Evolutionary conservation across 2,888 invertebrate species (phyloP), one percentile per base, ranked within the genome.

Genomic region (Meta bourneti): DNA sequence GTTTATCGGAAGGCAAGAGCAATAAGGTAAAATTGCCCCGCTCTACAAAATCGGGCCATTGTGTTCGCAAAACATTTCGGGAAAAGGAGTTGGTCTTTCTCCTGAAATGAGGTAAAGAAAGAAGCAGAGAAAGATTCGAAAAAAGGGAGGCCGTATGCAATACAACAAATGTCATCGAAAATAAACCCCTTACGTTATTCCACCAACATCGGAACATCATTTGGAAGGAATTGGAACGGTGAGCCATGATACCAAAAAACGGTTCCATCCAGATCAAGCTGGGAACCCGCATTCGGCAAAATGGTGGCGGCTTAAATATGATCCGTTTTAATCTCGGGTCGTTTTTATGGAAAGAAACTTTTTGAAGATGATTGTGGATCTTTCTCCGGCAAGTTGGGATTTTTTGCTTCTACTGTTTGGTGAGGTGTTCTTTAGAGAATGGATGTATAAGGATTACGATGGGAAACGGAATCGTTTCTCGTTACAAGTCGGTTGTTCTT

Each of bases 301-400:
- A 82, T 82, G 89, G 89, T 77, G 82, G 13, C 82, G 89, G 89
- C 82, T 89, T 89, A 89, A 89, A 89, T 89, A 89, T 89, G 89
- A 89, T 89, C 89, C 82, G 89, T 89, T 89, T 89, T 89, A 89
- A 89, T 89, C 89, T 89, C 20, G 85, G 77, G 16, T 49, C 75
- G 61, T 81, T 88, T 88, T 88, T 88, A 80, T 88, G 88, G 88
- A 81, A 34, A 61, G 61, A 81, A 88, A 88, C 51, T 82, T 89
- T 89, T 89, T 74, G 75, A 54, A 7, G 78, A 71, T 89, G 89
- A 89, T 89, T 89, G 89, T 82, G 79, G 78, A 79, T 87, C 79
- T 79, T 84, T 84, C 61, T 74, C 16, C 75, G 34, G 84, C 54
- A 75, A 72, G 82, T 82, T 82, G 52, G 77, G 52, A 49, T 52